These are phyloP conservation scores for Lasioglossum vierecki DNA, from an alignment of 2,888 invertebrate species.

Conservation along the genomic window DNA sequence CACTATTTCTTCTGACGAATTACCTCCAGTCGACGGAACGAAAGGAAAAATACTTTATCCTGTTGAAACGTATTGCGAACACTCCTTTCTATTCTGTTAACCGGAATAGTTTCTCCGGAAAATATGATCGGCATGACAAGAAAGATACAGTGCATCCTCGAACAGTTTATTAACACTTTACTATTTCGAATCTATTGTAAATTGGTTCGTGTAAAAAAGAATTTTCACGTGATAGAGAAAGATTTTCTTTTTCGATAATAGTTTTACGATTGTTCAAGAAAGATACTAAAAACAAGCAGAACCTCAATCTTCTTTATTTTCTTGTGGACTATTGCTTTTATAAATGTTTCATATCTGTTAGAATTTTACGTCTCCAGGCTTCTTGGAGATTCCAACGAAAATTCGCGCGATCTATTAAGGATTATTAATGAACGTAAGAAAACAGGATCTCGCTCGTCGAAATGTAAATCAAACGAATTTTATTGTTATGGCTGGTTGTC, in stretches of 20 bases:
- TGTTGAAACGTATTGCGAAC: background rate
- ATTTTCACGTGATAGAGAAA: background rate
- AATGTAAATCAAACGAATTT: slow-evolving; percentile 5
- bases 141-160: background rate
- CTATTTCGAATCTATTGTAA: no score
- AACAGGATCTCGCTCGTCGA: background rate
- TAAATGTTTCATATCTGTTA: background rate
- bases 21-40: background rate
- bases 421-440: slow-evolving; percentile 1
- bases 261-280: no score
- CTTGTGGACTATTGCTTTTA: background rate
- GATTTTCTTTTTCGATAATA: no score
- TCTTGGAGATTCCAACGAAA: background rate
- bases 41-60: background rate
- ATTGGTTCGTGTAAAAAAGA: background rate
- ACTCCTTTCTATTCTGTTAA: background rate
- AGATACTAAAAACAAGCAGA: background rate
- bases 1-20: slow-evolving; percentile 28
- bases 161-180: background rate
- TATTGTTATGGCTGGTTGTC: background rate
- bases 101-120: background rate
- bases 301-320: background rate
- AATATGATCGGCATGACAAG: background rate
- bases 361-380: background rate
- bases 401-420: background rate